These are phyloP conservation scores for Casuarius casuarius DNA, from an alignment of 2,113 vertebrate genomes.

Conservation along the genomic window DNA sequence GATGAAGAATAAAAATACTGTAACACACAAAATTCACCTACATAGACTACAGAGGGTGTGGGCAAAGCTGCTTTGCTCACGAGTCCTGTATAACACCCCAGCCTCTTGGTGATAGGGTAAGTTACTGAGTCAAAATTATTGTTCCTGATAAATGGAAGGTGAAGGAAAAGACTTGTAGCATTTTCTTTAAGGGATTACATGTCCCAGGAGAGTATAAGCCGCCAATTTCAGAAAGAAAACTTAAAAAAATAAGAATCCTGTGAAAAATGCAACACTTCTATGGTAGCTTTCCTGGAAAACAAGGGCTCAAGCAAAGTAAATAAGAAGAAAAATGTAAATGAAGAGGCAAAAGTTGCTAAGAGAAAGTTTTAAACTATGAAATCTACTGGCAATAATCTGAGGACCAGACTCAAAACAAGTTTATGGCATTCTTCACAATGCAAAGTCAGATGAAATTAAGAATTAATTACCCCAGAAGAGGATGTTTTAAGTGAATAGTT, in stretches of 20 bases:
- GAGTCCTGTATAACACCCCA: background rate
- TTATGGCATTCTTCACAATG: background rate
- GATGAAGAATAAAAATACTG: background rate
- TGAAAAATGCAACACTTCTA: background rate
- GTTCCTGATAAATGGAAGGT: background rate
- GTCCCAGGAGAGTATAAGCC: background rate
- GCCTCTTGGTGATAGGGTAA: background rate
- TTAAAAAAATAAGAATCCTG: background rate
- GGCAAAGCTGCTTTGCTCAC: background rate
- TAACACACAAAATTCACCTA: background rate
- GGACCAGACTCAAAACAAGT: background rate
- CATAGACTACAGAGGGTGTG: background rate
- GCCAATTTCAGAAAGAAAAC: background rate
- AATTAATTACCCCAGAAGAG: background rate
- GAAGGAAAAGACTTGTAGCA: background rate
- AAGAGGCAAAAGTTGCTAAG: background rate
- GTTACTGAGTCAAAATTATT: background rate
- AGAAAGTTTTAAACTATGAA: background rate
- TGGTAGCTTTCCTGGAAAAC: background rate
- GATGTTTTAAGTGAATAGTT: background rate
- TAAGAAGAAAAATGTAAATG: background rate
- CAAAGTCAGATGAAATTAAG: background rate
- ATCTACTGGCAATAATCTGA: background rate
- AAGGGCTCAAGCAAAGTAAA: background rate
- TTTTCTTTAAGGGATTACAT: background rate